Percentiles rank a stretch among this genome's conserved stretches.
Evolutionary conservation across 92 coral and sea anemone species (phyloP).

Genomic region (Epizoanthus stellaris): DNA sequence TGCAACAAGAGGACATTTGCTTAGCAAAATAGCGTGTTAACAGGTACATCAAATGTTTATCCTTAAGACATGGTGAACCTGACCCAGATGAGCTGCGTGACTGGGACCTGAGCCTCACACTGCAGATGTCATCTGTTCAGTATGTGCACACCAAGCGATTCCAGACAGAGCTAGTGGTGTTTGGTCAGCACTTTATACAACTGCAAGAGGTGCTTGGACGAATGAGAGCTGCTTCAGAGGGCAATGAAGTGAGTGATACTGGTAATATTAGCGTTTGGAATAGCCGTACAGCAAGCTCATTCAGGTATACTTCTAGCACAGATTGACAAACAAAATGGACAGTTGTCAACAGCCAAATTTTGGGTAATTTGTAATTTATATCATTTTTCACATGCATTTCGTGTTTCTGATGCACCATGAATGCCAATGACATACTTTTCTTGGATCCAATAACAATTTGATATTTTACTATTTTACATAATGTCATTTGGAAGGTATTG

Average conservation of each 20-base stretch:
- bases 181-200: slow-evolving; percentile 90
- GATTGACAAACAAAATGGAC: too few species aligned
- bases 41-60: not conserved
- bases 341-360: too few species aligned
- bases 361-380: too few species aligned
- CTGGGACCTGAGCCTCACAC: slow-evolving; percentile 84
- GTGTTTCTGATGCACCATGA: too few species aligned
- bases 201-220: slow-evolving; percentile 95
- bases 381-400: too few species aligned
- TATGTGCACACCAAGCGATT: slow-evolving; percentile 97
- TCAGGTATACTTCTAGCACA: too few species aligned
- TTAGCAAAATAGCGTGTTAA: not conserved
- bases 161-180: slow-evolving; percentile 96
- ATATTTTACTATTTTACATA: too few species aligned
- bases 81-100: slow-evolving; percentile 80
- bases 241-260: slow-evolving; percentile 76
- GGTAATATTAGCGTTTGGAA: too few species aligned
- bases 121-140: slow-evolving; percentile 98
- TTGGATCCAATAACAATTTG: too few species aligned
- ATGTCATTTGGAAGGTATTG: too few species aligned
- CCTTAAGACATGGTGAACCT: slow-evolving; percentile 80
- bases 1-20: not conserved
- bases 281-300: too few species aligned
- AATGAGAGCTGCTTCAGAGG: slow-evolving; percentile 96
- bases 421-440: too few species aligned